Evolutionary conservation across 2,888 invertebrate species (phyloP).

Genomic region (Lymantria dispar): DNA sequence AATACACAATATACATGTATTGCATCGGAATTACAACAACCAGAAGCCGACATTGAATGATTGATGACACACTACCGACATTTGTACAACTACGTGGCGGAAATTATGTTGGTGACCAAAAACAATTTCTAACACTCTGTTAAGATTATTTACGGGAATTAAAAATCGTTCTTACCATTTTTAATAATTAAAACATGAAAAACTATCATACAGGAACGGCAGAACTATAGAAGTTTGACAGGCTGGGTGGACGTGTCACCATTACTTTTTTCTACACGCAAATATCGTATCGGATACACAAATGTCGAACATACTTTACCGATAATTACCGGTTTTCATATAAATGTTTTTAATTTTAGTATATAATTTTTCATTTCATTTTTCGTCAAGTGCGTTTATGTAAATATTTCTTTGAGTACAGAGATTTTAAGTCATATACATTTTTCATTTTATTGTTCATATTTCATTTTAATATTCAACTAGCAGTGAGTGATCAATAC

Average conservation of each 20-base stretch:
- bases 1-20: conserved; percentile 33
- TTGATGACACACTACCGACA: conserved; percentile 57
- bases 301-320: conserved; percentile 2
- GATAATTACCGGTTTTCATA: conserved; percentile 27
- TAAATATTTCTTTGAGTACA: no score
- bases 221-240: conserved; percentile 66
- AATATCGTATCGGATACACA: conserved; percentile 27
- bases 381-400: no score
- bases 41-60: conserved; percentile 55
- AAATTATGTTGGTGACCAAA: conserved; percentile 21
- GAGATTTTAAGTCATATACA: no score
- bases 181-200: conserved; percentile 72
- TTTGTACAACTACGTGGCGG: conserved; percentile 47
- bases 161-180: conserved; percentile 63
- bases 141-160: conserved; percentile 24
- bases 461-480: no score
- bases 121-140: conserved; percentile 12
- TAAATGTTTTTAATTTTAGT: neutral
- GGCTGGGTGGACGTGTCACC: conserved; percentile 75
- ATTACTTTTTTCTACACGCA: conserved; percentile 44
- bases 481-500: no score
- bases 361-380: no score
- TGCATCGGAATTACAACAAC: conserved; percentile 40
- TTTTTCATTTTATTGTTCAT: no score
- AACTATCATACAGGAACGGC: conserved; percentile 53